Evolutionary conservation across 2,797 vertebrate genomes (phyloP).

Genomic region (Alca torda): DNA sequence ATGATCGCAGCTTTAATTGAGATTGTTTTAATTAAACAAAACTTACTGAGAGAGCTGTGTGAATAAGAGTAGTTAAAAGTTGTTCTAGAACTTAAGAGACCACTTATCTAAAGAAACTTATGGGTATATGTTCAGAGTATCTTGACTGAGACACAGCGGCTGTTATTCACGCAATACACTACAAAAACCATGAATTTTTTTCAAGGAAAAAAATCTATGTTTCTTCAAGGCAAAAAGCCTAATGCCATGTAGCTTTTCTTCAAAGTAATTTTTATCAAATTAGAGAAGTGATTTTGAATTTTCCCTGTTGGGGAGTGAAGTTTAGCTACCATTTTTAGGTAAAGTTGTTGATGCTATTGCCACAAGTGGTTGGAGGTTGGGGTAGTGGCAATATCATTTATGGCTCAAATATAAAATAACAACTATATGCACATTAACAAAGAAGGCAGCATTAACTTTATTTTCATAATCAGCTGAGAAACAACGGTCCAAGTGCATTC

Average conservation of each 20-base stretch:
- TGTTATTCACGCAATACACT: neutral
- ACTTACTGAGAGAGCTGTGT: neutral
- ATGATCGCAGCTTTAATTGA: neutral
- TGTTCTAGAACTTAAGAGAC: neutral
- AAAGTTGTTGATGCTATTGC: neutral
- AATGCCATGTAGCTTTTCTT: neutral
- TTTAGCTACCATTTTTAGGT: neutral
- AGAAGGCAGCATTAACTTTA: neutral
- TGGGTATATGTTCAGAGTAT: neutral
- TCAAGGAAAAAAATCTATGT: neutral
- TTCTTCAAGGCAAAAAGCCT: neutral
- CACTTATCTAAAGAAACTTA: neutral
- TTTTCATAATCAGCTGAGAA: constrained; percentile 82
- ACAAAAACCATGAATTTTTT: neutral
- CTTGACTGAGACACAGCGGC: neutral
- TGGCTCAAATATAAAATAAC: neutral
- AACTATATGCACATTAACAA: neutral
- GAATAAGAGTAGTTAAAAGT: neutral
- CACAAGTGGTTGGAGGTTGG: fast-evolving
- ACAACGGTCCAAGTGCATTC: constrained; percentile 92
- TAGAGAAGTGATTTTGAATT: neutral
- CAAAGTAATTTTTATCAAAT: neutral
- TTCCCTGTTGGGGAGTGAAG: neutral
- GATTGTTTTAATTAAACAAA: neutral
- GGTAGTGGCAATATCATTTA: neutral